Percentiles rank a stretch among this genome's conserved stretches.
These are phyloP conservation scores for Tetramorium bicarinatum DNA, from an alignment of 2,888 invertebrate species.

Conservation along the genomic window DNA sequence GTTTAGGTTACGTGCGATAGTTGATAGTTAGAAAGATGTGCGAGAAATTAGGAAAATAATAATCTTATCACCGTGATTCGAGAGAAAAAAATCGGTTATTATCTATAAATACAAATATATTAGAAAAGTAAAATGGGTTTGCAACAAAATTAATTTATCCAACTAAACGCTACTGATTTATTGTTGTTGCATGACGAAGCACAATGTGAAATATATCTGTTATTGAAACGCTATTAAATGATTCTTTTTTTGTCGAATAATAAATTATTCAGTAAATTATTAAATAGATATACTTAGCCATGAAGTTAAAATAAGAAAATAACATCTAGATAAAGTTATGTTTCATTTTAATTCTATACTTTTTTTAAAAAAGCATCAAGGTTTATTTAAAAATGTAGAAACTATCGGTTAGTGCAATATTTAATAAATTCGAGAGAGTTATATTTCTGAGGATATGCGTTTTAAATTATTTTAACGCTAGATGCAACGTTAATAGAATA, in stretches of 20 bases:
- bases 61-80: background rate
- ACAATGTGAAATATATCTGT: background rate
- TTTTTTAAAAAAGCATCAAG: background rate
- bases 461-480: background rate
- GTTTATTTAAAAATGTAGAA: background rate
- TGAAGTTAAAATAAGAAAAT: background rate
- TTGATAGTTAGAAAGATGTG: background rate
- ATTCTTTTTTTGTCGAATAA: background rate
- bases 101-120: background rate
- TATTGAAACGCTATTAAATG: background rate
- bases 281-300: background rate
- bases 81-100: background rate
- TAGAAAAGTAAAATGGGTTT: constrained; percentile 2
- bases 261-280: background rate
- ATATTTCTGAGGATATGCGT: background rate
- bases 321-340: background rate
- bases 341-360: background rate
- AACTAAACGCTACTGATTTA: background rate
- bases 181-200: background rate
- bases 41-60: constrained; percentile 4
- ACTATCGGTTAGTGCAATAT: background rate
- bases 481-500: background rate
- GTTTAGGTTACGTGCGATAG: background rate
- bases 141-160: background rate
- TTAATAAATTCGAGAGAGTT: background rate